These are phyloP conservation scores for Galeruca laticollis DNA, from an alignment of 2,888 invertebrate species.

Conservation along the genomic window DNA sequence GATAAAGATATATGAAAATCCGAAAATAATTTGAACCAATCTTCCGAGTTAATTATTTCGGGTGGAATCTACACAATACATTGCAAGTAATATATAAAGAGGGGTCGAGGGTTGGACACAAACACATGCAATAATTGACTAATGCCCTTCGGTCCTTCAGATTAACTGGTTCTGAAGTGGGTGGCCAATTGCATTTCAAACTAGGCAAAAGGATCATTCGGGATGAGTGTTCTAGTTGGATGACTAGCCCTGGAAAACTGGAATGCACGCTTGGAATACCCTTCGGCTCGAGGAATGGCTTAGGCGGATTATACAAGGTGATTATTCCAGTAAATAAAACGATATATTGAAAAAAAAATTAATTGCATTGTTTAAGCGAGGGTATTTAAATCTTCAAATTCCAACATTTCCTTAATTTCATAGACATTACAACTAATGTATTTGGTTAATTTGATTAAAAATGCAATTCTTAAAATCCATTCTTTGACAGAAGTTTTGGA, in stretches of 20 bases:
- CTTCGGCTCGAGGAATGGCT: constrained; percentile 45
- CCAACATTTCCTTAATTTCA: no score
- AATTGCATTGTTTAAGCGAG: constrained; percentile 7
- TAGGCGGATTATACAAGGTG: constrained; percentile 32
- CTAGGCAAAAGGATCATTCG: constrained; percentile 16
- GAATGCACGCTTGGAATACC: constrained; percentile 51
- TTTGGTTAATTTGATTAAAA: no score
- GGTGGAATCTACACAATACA: constrained; percentile 17
- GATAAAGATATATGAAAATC: constrained; percentile 11
- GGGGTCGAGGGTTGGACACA: constrained; percentile 42
- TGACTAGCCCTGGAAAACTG: constrained; percentile 31
- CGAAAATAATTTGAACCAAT: constrained; percentile 8
- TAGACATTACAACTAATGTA: no score
- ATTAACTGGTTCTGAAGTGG: constrained; percentile 48
- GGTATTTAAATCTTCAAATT: background rate
- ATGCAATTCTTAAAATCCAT: no score
- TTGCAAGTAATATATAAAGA: constrained; percentile 46
- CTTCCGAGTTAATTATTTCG: constrained; percentile 14
- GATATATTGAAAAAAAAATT: background rate
- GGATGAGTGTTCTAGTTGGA: constrained; percentile 36
- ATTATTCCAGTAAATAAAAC: constrained; percentile 10
- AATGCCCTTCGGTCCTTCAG: constrained; percentile 48
- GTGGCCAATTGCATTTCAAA: constrained; percentile 33
- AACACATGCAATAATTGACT: constrained; percentile 54
- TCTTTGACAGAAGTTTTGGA: no score